Conservation (phyloP, 2,797 vertebrate genomes). For the Myotis vivesi region DNA sequence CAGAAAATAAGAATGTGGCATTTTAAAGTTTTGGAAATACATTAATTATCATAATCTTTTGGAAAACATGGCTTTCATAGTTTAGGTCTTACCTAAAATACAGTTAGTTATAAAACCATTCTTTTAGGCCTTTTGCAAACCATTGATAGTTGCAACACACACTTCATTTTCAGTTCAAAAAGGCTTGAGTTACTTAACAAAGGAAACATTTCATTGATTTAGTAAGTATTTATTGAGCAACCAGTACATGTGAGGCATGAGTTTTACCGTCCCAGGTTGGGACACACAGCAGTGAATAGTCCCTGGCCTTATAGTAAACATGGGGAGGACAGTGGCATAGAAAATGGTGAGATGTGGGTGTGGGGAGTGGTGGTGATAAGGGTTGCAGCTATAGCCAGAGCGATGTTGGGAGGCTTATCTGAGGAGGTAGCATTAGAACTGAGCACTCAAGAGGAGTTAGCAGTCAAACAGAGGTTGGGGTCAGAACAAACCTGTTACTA, state of each 20-base stretch:
- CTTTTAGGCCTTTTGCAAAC: constrained; percentile 6
- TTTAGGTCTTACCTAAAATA: constrained; percentile 16
- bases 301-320: background rate
- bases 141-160: background rate
- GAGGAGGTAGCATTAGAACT: background rate
- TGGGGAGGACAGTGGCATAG: background rate
- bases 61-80: constrained; percentile 24
- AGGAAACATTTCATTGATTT: background rate
- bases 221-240: background rate
- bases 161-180: constrained; percentile 25
- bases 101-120: background rate
- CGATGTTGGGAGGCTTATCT: background rate
- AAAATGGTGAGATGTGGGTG: background rate
- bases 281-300: background rate
- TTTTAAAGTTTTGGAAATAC: background rate
- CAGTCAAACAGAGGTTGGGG: background rate
- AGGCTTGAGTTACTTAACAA: background rate
- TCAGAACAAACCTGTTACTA: background rate
- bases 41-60: background rate
- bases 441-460: background rate
- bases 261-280: background rate
- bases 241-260: background rate
- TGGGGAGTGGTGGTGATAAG: background rate
- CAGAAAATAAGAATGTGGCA: background rate
- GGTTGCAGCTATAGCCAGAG: background rate